Evolutionary conservation across 1,140 invertebrate genomes (phyloP).

Genomic region (Bombus impatiens): DNA sequence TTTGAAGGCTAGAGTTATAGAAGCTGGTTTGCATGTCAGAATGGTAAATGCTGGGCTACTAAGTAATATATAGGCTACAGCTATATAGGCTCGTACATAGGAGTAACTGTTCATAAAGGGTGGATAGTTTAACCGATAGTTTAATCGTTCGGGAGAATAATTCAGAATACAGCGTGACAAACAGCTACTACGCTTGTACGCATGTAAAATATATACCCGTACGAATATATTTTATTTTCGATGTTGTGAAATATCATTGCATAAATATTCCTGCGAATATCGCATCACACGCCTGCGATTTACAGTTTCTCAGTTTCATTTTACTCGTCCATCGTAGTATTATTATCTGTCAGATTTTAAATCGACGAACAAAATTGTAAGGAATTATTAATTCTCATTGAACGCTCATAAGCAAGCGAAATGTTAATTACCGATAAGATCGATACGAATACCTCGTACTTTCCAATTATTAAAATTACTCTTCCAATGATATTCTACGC

Average conservation of each 20-base stretch:
- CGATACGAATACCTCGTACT: no score
- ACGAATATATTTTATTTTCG: neutral
- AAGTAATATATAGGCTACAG: neutral
- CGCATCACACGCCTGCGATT: no score
- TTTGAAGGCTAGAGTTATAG: neutral
- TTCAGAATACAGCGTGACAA: no score
- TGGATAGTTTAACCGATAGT: neutral
- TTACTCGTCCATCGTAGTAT: neutral
- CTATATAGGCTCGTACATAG: neutral
- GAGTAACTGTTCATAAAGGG: neutral
- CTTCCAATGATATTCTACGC: neutral
- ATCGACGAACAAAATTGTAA: neutral
- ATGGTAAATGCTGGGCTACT: neutral
- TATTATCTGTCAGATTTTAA: neutral
- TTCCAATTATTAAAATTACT: no score
- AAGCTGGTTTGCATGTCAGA: neutral
- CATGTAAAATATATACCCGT: neutral
- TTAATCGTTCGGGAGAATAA: neutral
- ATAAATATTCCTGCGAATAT: neutral
- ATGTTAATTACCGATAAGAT: no score
- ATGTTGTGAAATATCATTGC: neutral
- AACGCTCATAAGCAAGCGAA: no score
- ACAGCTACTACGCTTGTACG: neutral
- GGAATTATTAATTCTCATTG: neutral
- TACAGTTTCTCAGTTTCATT: neutral